Percentiles rank a stretch among this genome's conserved stretches.
These are phyloP conservation scores for Leptobrachium leishanense DNA, from an alignment of 2,113 vertebrate species.

Conservation along the genomic window DNA sequence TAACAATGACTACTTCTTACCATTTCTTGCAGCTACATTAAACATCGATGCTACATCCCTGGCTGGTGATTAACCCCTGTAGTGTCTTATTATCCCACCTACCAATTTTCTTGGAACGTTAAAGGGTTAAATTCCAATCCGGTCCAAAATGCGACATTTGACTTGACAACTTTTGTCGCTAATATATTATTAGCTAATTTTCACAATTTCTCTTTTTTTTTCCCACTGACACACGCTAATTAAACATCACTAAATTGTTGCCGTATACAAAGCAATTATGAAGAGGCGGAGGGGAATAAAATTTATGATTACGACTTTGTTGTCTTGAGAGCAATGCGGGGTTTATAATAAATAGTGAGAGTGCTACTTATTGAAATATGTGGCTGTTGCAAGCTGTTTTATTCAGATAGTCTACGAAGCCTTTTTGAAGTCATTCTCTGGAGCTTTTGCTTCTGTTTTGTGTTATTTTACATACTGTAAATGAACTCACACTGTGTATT, in stretches of 20 bases:
- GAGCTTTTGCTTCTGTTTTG: slow-evolving; percentile 47
- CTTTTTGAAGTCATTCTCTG: slow-evolving; percentile 44
- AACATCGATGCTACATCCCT: too few species aligned
- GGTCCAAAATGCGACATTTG: too few species aligned
- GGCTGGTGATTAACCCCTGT: too few species aligned
- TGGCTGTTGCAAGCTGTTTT: slow-evolving; percentile 23
- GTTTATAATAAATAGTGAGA: slow-evolving; percentile 29
- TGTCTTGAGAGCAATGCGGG: neutral
- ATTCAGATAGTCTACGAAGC: slow-evolving; percentile 31
- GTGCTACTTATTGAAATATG: neutral
- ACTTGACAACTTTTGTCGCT: neutral
- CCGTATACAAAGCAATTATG: slow-evolving; percentile 23
- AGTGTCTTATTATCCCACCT: too few species aligned
- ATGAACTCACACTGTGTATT: slow-evolving; percentile 47
- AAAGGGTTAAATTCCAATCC: too few species aligned
- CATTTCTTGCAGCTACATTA: too few species aligned
- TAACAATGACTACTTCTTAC: too few species aligned
- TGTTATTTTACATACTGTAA: slow-evolving; percentile 49
- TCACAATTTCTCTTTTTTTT: too few species aligned
- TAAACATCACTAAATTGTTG: neutral
- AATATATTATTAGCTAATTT: neutral
- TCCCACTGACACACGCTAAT: neutral
- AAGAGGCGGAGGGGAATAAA: slow-evolving; percentile 25
- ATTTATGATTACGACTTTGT: slow-evolving; percentile 16
- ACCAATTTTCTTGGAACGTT: too few species aligned